Evolutionary conservation across 2,888 invertebrate genomes (phyloP), one percentile per base, ranked within the genome.

Genomic region (Craniophora ligustri): DNA sequence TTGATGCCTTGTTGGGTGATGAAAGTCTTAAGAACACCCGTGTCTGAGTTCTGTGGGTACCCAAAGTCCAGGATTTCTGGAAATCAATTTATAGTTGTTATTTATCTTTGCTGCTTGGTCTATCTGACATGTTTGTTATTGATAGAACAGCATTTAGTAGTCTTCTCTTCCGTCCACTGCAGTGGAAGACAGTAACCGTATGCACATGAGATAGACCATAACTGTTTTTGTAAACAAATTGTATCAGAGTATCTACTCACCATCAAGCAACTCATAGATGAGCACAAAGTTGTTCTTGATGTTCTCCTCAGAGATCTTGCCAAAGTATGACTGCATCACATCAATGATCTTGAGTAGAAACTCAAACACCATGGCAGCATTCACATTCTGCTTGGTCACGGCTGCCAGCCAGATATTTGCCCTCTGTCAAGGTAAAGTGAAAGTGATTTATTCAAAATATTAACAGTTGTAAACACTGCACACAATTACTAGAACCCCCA

Each of bases 271-370:
- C 91, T 99, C 99, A 85, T 99, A 99, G 78, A 99, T 99, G 16
- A 99, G 95, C 13, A 99, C 99, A 94, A 99, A 99, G 91, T 99
- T 99, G 87, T 99, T 99, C 93, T 99, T 99, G 82, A 99, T 99
- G 86, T 99, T 99, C 87, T 99, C 99, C 86, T 99, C 99, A 0
- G 99, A 99, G 67, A 99, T 98, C 94, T 99, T 99, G 51, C 99
- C 99, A 86, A 99, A 99, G 90, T 99, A 99, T 0, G 99, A 98
- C 89, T 99, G 99, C 99, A 99, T 99, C 46, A 99, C 99, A 82
- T 98, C 98, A 59, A 98, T 99, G 85, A 99, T 99, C 91, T 99
- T 99, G 47, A 99, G 95, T 35, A 99, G 95, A 89, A 99, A 99
- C 93, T 99, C 99, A 87, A 99, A 99, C 30, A 99, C 99, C 99